phyloP scores from a whole-genome alignment of 1,140 invertebrate genomes.

The Eumaeus atala region DNA sequence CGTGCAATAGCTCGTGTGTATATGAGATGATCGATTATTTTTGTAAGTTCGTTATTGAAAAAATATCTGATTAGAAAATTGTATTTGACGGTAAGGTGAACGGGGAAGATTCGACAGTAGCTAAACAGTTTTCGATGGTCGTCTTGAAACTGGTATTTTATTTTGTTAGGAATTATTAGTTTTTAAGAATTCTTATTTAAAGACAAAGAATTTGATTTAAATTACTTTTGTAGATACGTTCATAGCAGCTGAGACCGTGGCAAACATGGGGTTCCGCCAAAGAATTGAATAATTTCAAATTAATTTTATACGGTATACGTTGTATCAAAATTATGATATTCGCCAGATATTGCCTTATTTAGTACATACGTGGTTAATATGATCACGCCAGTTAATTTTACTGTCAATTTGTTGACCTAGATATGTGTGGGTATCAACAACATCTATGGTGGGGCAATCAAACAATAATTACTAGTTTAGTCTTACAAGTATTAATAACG shows the following conservation, averaged over 20 bases:
- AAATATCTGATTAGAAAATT: too few relatives aligned
- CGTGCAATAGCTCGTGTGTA: too few relatives aligned
- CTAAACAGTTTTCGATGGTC: neutral
- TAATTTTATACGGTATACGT: constrained; percentile 24
- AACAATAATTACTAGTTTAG: constrained; percentile 9
- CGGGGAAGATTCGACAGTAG: too few relatives aligned
- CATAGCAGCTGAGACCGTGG: constrained; percentile 22
- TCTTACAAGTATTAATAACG: neutral
- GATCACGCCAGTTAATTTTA: constrained; percentile 25
- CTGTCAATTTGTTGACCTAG: constrained; percentile 26
- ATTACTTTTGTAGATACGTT: constrained; percentile 23
- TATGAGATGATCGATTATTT: too few relatives aligned
- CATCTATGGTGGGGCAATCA: constrained; percentile 17
- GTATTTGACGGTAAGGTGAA: too few relatives aligned
- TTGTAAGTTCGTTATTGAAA: too few relatives aligned
- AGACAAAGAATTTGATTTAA: constrained; percentile 22
- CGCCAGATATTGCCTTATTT: constrained; percentile 21
- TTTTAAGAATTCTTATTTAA: constrained; percentile 23
- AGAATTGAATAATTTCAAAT: constrained; percentile 22
- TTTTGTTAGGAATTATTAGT: constrained; percentile 12
- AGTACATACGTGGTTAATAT: constrained; percentile 27
- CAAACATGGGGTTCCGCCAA: constrained; percentile 21
- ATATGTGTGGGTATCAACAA: constrained; percentile 21
- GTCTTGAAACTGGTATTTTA: neutral
- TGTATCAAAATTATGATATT: constrained; percentile 23